phyloP scores from a whole-genome alignment of 2,888 invertebrate genomes.

The Eupithecia dodoneata region DNA sequence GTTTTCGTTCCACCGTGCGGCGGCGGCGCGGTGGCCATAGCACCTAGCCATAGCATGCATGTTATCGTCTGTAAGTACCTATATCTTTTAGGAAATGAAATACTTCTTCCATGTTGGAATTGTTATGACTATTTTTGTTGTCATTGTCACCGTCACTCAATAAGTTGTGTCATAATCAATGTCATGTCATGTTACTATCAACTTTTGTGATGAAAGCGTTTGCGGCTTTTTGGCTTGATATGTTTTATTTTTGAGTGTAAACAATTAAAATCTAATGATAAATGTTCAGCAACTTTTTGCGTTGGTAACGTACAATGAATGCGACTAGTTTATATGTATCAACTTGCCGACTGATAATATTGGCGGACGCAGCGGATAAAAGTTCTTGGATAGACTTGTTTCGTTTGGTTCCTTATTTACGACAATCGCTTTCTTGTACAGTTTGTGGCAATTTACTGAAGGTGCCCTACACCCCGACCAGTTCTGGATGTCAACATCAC shows the following conservation, averaged over 20 bases:
- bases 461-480: conserved; percentile 91
- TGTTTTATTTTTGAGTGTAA: conserved; percentile 71
- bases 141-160: conserved; percentile 15
- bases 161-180: conserved; percentile 13
- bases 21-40: no score
- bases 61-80: no score
- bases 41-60: no score
- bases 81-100: no score
- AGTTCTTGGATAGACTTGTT: conserved; percentile 92
- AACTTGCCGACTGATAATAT: conserved; percentile 91
- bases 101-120: no score
- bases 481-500: conserved; percentile 93
- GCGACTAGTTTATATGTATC: conserved; percentile 92
- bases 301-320: conserved; percentile 86
- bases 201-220: conserved; percentile 58
- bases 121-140: neutral
- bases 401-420: conserved; percentile 91
- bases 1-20: no score
- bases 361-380: conserved; percentile 88
- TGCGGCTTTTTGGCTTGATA: conserved; percentile 72
- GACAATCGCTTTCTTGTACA: conserved; percentile 94
- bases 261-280: conserved; percentile 55
- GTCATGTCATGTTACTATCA: conserved; percentile 23
- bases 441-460: conserved; percentile 93
- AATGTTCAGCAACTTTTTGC: conserved; percentile 55